Percentiles rank a stretch among this genome's conserved stretches.
Conservation (phyloP, 1,140 invertebrate genomes). For the Mycetomoellerius zeteki region DNA sequence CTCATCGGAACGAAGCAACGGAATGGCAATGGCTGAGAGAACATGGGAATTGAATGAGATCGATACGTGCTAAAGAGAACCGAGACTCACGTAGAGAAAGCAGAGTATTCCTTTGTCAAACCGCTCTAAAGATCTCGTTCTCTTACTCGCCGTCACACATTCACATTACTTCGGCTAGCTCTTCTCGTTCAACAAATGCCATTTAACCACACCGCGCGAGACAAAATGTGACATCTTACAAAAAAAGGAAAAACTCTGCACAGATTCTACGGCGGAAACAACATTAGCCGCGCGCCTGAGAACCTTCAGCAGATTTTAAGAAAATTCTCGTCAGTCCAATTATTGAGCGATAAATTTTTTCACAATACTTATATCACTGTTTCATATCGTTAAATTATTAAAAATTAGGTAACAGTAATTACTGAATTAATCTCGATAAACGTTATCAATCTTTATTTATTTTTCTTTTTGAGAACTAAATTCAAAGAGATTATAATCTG, state of each 20-base stretch:
- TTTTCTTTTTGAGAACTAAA: background rate
- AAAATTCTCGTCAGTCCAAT: background rate
- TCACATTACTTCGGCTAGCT: background rate
- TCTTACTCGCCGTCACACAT: background rate
- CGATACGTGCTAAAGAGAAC: constrained; percentile 27
- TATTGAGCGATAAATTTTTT: background rate
- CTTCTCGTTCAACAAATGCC: constrained; percentile 14
- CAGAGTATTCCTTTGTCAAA: constrained; percentile 19
- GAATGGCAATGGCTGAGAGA: background rate
- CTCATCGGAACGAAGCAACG: background rate
- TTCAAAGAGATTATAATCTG: background rate
- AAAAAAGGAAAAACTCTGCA: constrained; percentile 14
- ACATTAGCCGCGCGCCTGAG: background rate
- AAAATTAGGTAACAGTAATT: background rate
- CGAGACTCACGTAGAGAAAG: constrained; percentile 1
- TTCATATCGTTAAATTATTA: constrained; percentile 1
- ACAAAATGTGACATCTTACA: background rate
- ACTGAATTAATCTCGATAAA: background rate
- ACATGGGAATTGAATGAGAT: constrained; percentile 59
- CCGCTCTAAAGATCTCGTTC: constrained; percentile 19
- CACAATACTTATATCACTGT: background rate
- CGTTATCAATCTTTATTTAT: background rate
- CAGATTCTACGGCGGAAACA: background rate
- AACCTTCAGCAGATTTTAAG: background rate
- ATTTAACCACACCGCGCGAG: constrained; percentile 25